Evolutionary conservation across 2,113 vertebrate species (phyloP), one percentile per base, ranked within the genome.

Genomic region (Camelus dromedarius): DNA sequence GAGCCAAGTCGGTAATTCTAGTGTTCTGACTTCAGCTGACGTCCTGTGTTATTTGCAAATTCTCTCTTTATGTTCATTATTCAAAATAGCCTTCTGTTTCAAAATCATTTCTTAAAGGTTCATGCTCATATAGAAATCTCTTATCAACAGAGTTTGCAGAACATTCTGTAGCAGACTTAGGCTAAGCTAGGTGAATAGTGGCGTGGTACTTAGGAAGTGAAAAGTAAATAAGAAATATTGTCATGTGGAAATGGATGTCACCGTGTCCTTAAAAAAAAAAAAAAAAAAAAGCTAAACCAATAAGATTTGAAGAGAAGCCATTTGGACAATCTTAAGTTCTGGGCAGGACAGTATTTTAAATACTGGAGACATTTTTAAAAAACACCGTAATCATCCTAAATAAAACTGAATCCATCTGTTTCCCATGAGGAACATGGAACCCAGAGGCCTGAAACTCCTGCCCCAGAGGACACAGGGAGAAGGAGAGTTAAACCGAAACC

Each of bases 41-140:
- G 26, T 54, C 81, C 46, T 11, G 3, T 46, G n/a, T 46, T 6
- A 32, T 35, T 70, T 88, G 42, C 60, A 30, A 28, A 11, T n/a
- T 66, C 15, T 87, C 42, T 76, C 16, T 28, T 14, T 7, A 67
- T 56, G 10, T 30, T 67, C 28, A 35, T 88, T 82, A 32, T 69
- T 76, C 69, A 62, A 19, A 88, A 46, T 2, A 38, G 30, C 4
- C 42, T 70, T 70, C 67, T 26, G 28, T 26, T 56, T 70, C 52
- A 81, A 62, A 70, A 54, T 87, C 2, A 54, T 42, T 77, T 88
- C 62, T 77, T 88, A 64, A 83, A 22, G 28, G 30, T 86, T 87
- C 50, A 1, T 11, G 50, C 69, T 62, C 32, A 22, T 52, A 52
- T 12, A 81, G 46, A 76, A 88, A 56, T 76, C 30, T 82, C 18